Evolutionary conservation across 1,140 invertebrate species (phyloP), one percentile per base, ranked within the genome.

Genomic region (Lepidostoma basale): DNA sequence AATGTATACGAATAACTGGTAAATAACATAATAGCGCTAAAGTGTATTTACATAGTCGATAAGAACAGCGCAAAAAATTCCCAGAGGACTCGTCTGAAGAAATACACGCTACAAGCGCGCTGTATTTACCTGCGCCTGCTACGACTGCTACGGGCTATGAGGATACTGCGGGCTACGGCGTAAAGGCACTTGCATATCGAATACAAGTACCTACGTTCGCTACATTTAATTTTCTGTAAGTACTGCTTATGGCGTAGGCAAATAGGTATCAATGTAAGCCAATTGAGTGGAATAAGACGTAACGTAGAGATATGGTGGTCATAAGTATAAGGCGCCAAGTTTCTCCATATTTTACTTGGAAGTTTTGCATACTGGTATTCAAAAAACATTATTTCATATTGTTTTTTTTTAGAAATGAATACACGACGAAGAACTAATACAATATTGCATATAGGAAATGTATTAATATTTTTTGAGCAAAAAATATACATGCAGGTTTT

Each of bases 1-100:
- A 45, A 56, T 52, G 52, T 30, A 64, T 16, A 64, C 44, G 45
- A 18, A 66, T 67, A 42, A 68, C 49, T 66, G 62, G 66, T 63
- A 69, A 72, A 72, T 72, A 68, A 58, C 56, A 62, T 68, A 68
- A 72, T 69, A 45, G 70, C 62, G 42, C 70, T 56, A 68, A 67
- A 69, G 66, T 68, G 63, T 68, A 72, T 72, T 72, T 72, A 63
- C 70, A 68, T 68, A 69, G 70, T 45, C 56, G 70, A 72, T 72
- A 72, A 68, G 70, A 69, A 62, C 62, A 68, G 70, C 28, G 62
- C 70, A 67, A 68, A 72, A 72, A 72, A 68, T 36, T 72, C 70
- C 70, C 70, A 40, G 23, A 62, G 67, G 70, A 49, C 70, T 63
- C 62, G 42, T 72, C 67, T 65, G 16, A 63, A 68, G 70, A 56